These are phyloP conservation scores for Epinephelus cyanopodus DNA, from an alignment of 2,113 vertebrate genomes.

Conservation along the genomic window DNA sequence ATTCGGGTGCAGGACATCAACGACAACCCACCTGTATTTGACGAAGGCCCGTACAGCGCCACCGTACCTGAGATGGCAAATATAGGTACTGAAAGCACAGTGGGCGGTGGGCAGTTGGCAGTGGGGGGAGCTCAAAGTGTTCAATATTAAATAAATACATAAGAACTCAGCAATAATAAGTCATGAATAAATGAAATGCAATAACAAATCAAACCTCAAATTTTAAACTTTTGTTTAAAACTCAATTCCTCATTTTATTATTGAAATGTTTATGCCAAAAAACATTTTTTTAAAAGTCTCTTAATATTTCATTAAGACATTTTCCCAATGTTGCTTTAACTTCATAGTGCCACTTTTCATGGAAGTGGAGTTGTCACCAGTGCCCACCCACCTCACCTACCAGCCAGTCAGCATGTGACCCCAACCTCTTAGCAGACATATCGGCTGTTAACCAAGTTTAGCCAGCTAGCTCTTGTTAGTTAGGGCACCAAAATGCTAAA, in stretches of 20 bases:
- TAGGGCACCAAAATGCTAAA: neutral
- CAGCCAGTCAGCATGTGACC: neutral
- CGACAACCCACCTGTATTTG: slow-evolving; percentile 92
- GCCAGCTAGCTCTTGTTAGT: neutral
- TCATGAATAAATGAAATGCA: neutral
- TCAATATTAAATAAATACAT: neutral
- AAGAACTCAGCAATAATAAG: neutral
- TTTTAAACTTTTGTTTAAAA: neutral
- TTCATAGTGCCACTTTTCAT: no score
- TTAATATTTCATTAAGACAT: neutral
- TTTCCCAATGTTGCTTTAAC: neutral
- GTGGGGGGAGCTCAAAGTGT: neutral
- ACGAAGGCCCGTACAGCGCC: slow-evolving; percentile 90
- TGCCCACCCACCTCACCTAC: neutral
- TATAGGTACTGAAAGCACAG: slow-evolving; percentile 81
- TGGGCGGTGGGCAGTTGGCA: neutral
- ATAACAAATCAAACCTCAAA: neutral
- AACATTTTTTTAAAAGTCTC: neutral
- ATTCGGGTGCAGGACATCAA: slow-evolving; percentile 96
- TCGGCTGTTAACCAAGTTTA: neutral
- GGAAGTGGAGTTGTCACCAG: neutral
- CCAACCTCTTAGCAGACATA: neutral
- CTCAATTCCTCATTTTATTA: neutral
- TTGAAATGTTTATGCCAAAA: neutral
- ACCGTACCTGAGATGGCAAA: slow-evolving; percentile 93